Percentiles rank a stretch among this genome's conserved stretches.
phyloP scores from a whole-genome alignment of 2,113 vertebrate species.

The Gavia stellata region DNA sequence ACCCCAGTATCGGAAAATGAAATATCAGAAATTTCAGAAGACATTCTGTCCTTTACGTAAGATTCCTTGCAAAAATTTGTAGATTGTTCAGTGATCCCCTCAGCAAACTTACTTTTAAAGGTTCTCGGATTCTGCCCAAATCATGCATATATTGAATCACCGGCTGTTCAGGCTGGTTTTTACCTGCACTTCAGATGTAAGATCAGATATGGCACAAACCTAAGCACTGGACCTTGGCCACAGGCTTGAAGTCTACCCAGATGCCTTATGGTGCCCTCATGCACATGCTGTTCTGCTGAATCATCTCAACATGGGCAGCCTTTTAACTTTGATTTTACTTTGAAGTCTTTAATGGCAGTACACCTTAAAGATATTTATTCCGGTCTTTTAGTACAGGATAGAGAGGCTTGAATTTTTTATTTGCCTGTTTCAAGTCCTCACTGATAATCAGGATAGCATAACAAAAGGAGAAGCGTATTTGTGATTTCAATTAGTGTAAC shows the following conservation, averaged over 20 bases:
- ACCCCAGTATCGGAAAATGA: rapidly evolving
- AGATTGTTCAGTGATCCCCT: background rate
- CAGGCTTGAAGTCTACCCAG: background rate
- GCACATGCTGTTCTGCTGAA: background rate
- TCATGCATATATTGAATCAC: background rate
- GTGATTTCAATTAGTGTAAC: background rate
- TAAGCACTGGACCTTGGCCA: background rate
- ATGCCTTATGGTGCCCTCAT: background rate
- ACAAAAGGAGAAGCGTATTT: background rate
- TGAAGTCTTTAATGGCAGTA: background rate
- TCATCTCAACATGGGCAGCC: background rate
- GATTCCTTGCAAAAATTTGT: background rate
- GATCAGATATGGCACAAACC: background rate
- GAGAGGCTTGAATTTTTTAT: background rate
- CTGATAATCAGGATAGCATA: background rate
- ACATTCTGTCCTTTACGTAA: background rate
- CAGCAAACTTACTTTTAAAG: background rate
- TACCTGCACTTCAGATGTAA: background rate
- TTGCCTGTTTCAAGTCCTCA: background rate
- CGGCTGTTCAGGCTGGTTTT: background rate
- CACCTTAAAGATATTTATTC: background rate
- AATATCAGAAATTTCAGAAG: background rate
- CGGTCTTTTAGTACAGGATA: background rate
- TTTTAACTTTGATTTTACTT: background rate
- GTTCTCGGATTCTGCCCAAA: background rate